Percentiles rank a stretch among this genome's conserved stretches.
These are phyloP conservation scores for Sthenelais limicola DNA, from an alignment of 2,888 invertebrate species.

Conservation along the genomic window DNA sequence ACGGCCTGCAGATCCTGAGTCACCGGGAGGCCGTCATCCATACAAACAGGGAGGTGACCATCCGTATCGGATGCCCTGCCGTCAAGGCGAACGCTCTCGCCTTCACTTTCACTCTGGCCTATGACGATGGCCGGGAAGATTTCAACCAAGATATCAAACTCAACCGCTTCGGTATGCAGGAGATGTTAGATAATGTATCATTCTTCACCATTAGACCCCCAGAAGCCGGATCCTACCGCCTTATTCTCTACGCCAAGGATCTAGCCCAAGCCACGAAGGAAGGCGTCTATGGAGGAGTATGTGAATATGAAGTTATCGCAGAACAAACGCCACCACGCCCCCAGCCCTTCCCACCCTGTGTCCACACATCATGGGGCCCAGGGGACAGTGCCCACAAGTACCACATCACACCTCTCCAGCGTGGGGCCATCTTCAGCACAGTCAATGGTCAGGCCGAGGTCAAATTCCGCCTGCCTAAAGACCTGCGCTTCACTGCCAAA, in stretches of 20 bases:
- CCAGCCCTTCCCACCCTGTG: slow-evolving; percentile 71
- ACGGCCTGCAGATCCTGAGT: slow-evolving; percentile 70
- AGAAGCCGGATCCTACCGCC: slow-evolving; percentile 67
- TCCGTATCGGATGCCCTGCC: slow-evolving; percentile 67
- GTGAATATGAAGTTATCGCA: slow-evolving; percentile 71
- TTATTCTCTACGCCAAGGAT: slow-evolving; percentile 72
- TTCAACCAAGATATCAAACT: slow-evolving; percentile 64
- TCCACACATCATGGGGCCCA: slow-evolving; percentile 71
- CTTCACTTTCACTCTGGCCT: slow-evolving; percentile 71
- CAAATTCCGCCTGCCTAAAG: slow-evolving; percentile 64
- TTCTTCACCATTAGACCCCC: slow-evolving; percentile 71
- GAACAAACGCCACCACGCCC: slow-evolving; percentile 62
- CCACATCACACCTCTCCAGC: slow-evolving; percentile 66
- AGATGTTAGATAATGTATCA: slow-evolving; percentile 69
- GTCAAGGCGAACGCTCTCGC: slow-evolving; percentile 65
- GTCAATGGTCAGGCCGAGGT: slow-evolving; percentile 69
- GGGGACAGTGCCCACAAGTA: slow-evolving; percentile 68
- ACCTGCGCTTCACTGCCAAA: slow-evolving; percentile 71
- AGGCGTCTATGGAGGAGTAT: slow-evolving; percentile 71
- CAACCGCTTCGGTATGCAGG: slow-evolving; percentile 70
- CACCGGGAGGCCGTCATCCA: slow-evolving; percentile 71
- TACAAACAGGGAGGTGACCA: slow-evolving; percentile 66
- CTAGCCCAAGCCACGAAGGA: slow-evolving; percentile 68
- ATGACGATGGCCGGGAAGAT: slow-evolving; percentile 68
- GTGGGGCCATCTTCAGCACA: slow-evolving; percentile 67